phyloP scores from a whole-genome alignment of 2,113 vertebrate species.

The Engystomops pustulosus region DNA sequence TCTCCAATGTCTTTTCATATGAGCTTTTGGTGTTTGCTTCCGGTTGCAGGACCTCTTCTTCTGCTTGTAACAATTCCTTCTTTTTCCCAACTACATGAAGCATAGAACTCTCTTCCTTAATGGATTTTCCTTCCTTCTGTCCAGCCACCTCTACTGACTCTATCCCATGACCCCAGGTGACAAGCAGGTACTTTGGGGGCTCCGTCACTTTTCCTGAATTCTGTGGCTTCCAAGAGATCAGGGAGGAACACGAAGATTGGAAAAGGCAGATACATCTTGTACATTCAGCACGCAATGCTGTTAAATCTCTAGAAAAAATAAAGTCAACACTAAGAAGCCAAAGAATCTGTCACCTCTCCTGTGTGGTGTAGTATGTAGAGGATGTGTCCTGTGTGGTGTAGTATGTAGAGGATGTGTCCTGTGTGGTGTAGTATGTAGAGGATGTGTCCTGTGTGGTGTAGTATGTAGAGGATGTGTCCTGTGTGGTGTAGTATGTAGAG shows the following conservation, averaged over 20 bases:
- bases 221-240: constrained; percentile 15
- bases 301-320: constrained; percentile 78
- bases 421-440: no score
- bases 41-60: background rate
- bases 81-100: background rate
- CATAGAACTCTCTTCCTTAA: background rate
- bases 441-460: no score
- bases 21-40: background rate
- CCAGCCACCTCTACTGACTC: background rate
- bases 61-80: background rate
- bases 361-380: constrained; percentile 4
- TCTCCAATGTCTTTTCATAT: background rate
- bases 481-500: no score
- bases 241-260: constrained; percentile 70
- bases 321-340: background rate
- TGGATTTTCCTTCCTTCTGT: background rate
- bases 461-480: no score
- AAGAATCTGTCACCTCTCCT: background rate
- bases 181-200: constrained; percentile 16
- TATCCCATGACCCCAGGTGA: constrained; percentile 33
- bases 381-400: background rate
- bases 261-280: constrained; percentile 80
- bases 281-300: constrained; percentile 82
- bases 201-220: background rate
- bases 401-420: background rate